A percentile compares a stretch with the other conserved stretches of the same genome.
These are phyloP conservation scores for Sanderia malayensis DNA, from an alignment of 30 jellyfish, hydroid and myxozoan species.

Conservation along the genomic window DNA sequence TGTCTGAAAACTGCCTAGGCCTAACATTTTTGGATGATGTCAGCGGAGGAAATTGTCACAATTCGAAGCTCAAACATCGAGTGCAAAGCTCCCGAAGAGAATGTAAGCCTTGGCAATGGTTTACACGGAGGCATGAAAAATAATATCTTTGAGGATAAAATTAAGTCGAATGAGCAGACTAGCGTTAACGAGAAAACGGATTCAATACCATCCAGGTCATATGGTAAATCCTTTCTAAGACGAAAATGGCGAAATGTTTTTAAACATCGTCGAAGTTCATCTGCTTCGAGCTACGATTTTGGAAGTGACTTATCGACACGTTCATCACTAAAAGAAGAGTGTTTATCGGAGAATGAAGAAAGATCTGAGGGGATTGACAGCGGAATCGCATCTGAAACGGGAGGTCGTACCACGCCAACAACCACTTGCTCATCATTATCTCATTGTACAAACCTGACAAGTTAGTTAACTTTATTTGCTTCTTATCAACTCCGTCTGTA, in stretches of 20 bases:
- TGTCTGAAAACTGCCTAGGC: no score
- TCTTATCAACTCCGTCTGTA: neutral
- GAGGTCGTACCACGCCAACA: conserved; percentile 47
- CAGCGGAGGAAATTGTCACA: no score
- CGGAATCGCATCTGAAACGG: conserved; percentile 66
- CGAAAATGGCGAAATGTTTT: conserved; percentile 25
- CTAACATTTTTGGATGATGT: no score
- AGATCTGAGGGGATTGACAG: conserved; percentile 54
- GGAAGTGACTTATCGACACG: conserved; percentile 23
- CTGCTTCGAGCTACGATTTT: conserved; percentile 41
- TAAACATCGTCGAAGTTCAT: conserved; percentile 24
- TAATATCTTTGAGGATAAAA: no score
- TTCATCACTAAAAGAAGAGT: conserved; percentile 34
- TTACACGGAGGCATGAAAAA: no score
- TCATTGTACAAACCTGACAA: conserved; percentile 50
- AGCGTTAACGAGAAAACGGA: no score
- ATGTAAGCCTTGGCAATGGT: no score
- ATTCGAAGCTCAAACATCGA: no score
- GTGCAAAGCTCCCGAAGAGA: no score
- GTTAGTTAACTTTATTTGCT: conserved; percentile 21
- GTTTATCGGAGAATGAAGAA: conserved; percentile 46
- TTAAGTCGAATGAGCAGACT: no score
- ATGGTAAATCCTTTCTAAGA: conserved; percentile 19
- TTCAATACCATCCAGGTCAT: neutral
- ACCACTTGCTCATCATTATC: conserved; percentile 55